Evolutionary conservation across 2,797 vertebrate species (phyloP).

Genomic region (Trichosurus vulpecula): DNA sequence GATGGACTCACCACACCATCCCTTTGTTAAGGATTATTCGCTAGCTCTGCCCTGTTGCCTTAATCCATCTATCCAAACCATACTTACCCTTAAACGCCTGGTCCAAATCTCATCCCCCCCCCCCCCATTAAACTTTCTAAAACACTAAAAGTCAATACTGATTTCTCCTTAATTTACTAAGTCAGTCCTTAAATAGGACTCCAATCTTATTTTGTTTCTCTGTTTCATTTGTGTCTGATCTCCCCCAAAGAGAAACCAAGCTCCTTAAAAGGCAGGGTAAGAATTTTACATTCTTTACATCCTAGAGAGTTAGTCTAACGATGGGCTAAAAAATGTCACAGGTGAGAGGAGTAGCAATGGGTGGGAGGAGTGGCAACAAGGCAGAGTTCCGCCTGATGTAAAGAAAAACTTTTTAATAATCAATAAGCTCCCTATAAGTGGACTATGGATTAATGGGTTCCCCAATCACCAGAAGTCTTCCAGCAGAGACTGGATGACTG

Average conservation of each 20-base stretch:
- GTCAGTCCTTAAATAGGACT: not conserved
- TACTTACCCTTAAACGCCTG: not conserved
- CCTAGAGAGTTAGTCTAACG: not conserved
- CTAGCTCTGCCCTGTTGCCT: not conserved
- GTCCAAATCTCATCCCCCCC: not conserved
- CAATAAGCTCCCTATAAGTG: not conserved
- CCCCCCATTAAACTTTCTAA: not conserved
- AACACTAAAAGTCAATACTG: not conserved
- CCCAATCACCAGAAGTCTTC: not conserved
- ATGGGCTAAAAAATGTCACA: not conserved
- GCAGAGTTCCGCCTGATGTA: not conserved
- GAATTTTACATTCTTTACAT: not conserved
- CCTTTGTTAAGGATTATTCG: not conserved
- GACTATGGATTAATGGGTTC: not conserved
- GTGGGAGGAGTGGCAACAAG: not conserved
- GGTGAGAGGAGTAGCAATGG: not conserved
- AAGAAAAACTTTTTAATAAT: not conserved
- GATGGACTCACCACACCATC: not conserved
- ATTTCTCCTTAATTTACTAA: not conserved
- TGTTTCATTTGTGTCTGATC: not conserved
- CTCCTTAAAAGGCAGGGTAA: not conserved
- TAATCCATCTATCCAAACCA: conserved; percentile 7
- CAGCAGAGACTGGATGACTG: not conserved
- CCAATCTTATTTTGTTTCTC: not conserved
- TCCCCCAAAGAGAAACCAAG: not conserved